phyloP scores from a whole-genome alignment of 1,140 invertebrate genomes.

The Araneus ventricosus region DNA sequence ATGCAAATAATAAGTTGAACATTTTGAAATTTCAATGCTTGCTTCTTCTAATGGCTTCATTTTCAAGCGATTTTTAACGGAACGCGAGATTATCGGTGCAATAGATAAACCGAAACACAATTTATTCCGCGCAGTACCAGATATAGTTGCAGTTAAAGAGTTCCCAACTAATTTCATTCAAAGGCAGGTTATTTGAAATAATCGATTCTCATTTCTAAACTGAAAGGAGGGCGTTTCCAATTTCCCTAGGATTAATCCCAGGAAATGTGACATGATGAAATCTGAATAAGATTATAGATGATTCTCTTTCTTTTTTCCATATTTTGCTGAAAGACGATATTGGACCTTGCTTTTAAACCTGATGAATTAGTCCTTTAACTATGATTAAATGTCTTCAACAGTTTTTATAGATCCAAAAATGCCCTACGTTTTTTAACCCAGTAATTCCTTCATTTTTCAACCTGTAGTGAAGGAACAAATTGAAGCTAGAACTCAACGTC shows the following conservation, averaged over 20 bases:
- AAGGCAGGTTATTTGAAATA: constrained; percentile 14
- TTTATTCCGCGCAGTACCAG: background rate
- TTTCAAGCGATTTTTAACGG: too few species aligned
- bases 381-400: constrained; percentile 32
- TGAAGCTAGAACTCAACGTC: too few species aligned
- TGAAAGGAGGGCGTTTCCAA: constrained; percentile 19
- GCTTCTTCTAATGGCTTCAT: too few species aligned
- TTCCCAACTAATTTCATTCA: background rate
- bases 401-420: background rate
- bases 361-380: background rate
- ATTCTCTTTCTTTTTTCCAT: background rate
- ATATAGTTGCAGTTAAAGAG: background rate
- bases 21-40: too few species aligned
- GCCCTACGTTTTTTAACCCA: background rate
- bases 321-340: background rate
- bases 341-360: background rate
- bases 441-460: too few species aligned
- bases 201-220: constrained; percentile 35
- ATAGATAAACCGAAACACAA: too few species aligned
- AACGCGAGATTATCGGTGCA: too few species aligned
- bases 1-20: too few species aligned
- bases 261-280: constrained; percentile 11
- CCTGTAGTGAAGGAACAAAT: too few species aligned
- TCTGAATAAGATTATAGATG: constrained; percentile 2
- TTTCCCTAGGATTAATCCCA: constrained; percentile 4